Conservation (phyloP, 2,888 invertebrate genomes). For the Nymphalis polychloros region DNA sequence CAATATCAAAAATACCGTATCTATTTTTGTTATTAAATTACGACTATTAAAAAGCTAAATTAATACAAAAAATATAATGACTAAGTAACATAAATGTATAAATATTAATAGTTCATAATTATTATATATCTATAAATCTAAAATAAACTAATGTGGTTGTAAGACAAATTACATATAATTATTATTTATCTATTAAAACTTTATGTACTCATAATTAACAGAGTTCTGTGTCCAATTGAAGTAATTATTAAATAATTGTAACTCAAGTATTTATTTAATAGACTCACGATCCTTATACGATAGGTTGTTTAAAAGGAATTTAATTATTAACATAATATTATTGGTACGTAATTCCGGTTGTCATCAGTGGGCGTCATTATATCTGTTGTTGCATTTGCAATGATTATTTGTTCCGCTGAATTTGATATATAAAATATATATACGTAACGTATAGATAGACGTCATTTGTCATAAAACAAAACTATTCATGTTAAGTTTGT, state of each 20-base stretch:
- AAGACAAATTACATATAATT: conserved; percentile 18
- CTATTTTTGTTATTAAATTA: too few species aligned
- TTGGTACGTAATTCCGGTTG: neutral
- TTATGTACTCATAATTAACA: conserved; percentile 1
- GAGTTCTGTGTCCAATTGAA: conserved; percentile 21
- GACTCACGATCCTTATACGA: conserved; percentile 22
- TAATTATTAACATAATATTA: conserved; percentile 16
- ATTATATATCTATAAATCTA: neutral
- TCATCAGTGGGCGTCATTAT: neutral
- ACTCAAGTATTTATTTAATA: conserved; percentile 27
- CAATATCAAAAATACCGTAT: too few species aligned
- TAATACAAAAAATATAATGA: neutral
- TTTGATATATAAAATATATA: too few species aligned
- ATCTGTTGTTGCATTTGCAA: neutral
- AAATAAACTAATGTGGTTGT: neutral
- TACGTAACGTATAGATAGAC: too few species aligned
- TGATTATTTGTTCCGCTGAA: too few species aligned
- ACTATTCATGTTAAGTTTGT: too few species aligned
- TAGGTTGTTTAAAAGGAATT: conserved; percentile 17
- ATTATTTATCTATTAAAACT: conserved; percentile 11
- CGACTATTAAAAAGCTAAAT: too few species aligned
- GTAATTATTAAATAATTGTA: conserved; percentile 29
- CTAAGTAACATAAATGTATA: neutral
- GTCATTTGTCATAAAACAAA: too few species aligned
- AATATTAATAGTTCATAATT: neutral